Percentiles rank a stretch among this genome's conserved stretches.
These are phyloP conservation scores for Scytalopus superciliaris DNA, from an alignment of 2,113 vertebrate species.

Conservation along the genomic window DNA sequence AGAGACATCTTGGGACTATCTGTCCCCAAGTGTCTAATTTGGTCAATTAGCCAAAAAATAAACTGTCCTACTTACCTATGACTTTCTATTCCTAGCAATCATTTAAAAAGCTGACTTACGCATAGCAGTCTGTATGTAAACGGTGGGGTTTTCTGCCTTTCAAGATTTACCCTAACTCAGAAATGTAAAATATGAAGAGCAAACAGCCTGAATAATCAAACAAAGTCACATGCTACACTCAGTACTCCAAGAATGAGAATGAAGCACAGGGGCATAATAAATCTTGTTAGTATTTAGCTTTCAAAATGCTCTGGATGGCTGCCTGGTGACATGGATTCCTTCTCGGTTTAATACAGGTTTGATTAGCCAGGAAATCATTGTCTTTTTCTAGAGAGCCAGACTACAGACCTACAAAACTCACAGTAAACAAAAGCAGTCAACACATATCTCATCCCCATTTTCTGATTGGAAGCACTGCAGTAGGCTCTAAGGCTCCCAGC, in stretches of 20 bases:
- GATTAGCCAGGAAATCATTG: conserved; percentile 43
- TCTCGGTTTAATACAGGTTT: conserved; percentile 34
- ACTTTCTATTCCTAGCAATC: not conserved
- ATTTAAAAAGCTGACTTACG: not conserved
- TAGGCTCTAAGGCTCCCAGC: not conserved
- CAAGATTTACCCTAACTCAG: not conserved
- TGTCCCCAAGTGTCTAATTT: not conserved
- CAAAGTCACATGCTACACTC: not conserved
- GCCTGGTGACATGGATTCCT: conserved; percentile 34
- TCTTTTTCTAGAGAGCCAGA: not conserved
- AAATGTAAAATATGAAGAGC: conserved; percentile 46
- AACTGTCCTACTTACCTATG: not conserved
- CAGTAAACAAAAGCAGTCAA: conserved; percentile 14
- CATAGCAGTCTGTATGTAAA: not conserved
- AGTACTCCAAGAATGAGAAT: conserved; percentile 18
- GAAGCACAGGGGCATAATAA: conserved; percentile 25
- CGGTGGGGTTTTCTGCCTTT: not conserved
- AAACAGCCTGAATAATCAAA: conserved; percentile 52
- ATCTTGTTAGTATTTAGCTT: conserved; percentile 43
- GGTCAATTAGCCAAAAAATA: not conserved
- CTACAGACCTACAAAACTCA: not conserved
- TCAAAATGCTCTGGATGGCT: conserved; percentile 11
- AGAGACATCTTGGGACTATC: not conserved
- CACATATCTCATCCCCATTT: not conserved
- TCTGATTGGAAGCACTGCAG: not conserved